Evolutionary conservation across 2,888 invertebrate species (phyloP), one percentile per base, ranked within the genome.

Genomic region (Campoplex nolae): DNA sequence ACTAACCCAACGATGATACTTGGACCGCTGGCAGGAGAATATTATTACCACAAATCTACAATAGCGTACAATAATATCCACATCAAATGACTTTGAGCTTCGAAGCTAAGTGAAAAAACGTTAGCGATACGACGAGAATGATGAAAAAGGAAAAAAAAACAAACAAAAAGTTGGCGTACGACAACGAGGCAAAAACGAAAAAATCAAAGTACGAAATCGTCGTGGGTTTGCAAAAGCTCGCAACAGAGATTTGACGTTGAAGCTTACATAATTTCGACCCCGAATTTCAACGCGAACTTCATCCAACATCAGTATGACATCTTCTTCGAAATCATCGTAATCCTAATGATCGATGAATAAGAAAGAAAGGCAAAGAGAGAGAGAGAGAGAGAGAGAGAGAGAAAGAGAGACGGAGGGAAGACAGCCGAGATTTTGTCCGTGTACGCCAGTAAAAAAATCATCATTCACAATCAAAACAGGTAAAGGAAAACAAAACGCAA

Each of bases 281-380:
- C 92, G 92, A 88, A 93, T 90, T 90, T 93, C 94, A 92, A 93
- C 91, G 90, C 91, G 91, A 90, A 93, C 92, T 91, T 94, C 92
- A 89, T 94, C 92, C 93, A 92, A 90, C 91, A 92, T 90, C 89
- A 93, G 93, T 91, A 92, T 89, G 80, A 91, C 90, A 87, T 93
- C 93, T 83, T 94, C 94, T 91, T 93, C 93, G 90, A 92, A 92
- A 92, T 94, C 94, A 91, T 93, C 93, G 89, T 89, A 91, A 90
- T 94, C 94, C 94, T 94, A 93, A 88, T 89, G 86, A 89, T 87
- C 84, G 79, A 83, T 62, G 76, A 74, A 42, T 71, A 86, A 86
- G 16, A 76, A 32, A 38, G 32, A 35, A 13, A 8, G 32, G 28
- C 11, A 38, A 28, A 42, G n/a, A 79, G 45, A 58, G 62, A 76